These are phyloP conservation scores for Thymallus thymallus DNA, from an alignment of 2,113 vertebrate genomes.

Conservation along the genomic window DNA sequence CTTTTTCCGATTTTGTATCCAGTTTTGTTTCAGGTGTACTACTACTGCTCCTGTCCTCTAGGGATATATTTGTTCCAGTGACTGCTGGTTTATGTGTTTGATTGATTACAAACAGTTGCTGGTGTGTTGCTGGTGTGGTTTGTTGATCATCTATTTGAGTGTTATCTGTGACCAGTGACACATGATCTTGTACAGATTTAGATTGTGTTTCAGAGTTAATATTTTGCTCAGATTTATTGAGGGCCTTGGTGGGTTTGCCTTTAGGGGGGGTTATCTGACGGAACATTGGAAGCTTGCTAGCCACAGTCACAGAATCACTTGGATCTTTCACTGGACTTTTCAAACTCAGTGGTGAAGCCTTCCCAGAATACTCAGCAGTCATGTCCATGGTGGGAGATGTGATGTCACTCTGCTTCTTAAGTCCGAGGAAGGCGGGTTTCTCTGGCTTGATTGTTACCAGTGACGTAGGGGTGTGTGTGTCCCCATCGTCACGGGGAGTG, in stretches of 20 bases:
- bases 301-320: conserved; percentile 17
- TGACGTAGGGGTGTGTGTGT: conserved; percentile 6
- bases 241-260: conserved; percentile 33
- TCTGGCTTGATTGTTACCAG: conserved; percentile 39
- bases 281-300: conserved; percentile 56
- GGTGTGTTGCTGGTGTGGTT: not conserved
- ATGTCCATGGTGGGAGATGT: conserved; percentile 32
- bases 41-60: not conserved
- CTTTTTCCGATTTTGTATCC: not conserved
- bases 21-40: conserved; percentile 3
- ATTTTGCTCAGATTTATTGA: conserved; percentile 10
- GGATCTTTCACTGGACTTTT: conserved; percentile 51
- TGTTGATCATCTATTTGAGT: not conserved
- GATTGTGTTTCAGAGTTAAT: conserved; percentile 4
- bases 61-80: not conserved
- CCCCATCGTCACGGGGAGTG: conserved; percentile 38
- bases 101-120: not conserved
- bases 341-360: not conserved
- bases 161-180: not conserved
- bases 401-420: conserved; percentile 43
- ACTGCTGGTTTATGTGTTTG: not conserved
- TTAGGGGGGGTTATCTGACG: conserved; percentile 49
- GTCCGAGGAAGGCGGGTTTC: conserved; percentile 29
- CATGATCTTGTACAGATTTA: not conserved
- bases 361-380: conserved; percentile 20